Conservation (phyloP, 2,888 invertebrate species). For the Agrochola macilenta region DNA sequence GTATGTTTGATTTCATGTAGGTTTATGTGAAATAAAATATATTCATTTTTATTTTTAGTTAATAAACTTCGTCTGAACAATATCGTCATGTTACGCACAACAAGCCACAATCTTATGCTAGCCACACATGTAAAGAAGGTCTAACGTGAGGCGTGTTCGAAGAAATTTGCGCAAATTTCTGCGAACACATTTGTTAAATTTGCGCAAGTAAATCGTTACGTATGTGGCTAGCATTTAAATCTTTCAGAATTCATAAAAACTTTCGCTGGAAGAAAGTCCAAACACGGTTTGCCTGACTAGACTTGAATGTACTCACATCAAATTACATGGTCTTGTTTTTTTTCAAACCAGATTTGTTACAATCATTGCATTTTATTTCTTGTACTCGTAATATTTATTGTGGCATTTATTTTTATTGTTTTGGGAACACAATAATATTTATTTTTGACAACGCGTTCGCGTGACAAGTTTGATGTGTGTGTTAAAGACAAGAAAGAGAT, state of each 20-base stretch:
- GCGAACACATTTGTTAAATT: no score
- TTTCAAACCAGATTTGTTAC: slow-evolving; percentile 8
- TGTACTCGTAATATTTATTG: neutral
- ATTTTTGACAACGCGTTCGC: slow-evolving; percentile 3
- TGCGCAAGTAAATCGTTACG: no score
- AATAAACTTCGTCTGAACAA: neutral
- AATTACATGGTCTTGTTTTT: slow-evolving; percentile 37
- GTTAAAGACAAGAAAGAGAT: neutral
- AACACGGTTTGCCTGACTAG: neutral
- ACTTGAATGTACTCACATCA: neutral
- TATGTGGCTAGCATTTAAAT: neutral
- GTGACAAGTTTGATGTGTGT: neutral
- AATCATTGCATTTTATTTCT: slow-evolving; percentile 8
- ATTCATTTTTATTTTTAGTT: neutral
- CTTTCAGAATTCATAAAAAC: neutral
- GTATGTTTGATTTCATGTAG: neutral
- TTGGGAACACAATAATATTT: neutral
- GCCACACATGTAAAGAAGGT: no score
- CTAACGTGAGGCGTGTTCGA: no score
- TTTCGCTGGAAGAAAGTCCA: neutral
- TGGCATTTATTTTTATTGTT: neutral
- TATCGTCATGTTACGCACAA: neutral
- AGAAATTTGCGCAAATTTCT: no score
- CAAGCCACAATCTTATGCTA: neutral
- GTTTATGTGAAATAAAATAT: neutral